phyloP scores from a whole-genome alignment of 2,888 invertebrate genomes.

The Lasiommata megera region DNA sequence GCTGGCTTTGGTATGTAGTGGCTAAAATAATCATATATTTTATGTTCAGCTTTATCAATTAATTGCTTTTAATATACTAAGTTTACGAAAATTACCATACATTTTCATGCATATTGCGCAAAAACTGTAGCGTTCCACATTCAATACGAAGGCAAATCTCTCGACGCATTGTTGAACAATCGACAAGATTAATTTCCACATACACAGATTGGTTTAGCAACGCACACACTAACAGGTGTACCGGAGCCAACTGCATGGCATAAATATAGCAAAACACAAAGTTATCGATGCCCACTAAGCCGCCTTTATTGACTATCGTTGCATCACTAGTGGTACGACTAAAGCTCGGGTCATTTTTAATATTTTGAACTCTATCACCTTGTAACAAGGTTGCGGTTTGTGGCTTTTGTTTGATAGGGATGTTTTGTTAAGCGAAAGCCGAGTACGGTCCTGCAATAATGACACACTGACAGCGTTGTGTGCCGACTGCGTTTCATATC shows the following conservation, averaged over 20 bases:
- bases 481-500: slow-evolving; percentile 60
- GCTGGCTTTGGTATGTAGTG: too few relatives aligned
- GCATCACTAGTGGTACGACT: slow-evolving; percentile 53
- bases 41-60: too few relatives aligned
- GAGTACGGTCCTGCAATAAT: slow-evolving; percentile 63
- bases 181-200: slow-evolving; percentile 34
- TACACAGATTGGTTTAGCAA: slow-evolving; percentile 21
- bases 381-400: slow-evolving; percentile 37
- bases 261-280: slow-evolving; percentile 74
- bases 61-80: too few relatives aligned
- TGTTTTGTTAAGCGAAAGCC: slow-evolving; percentile 48
- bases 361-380: slow-evolving; percentile 38
- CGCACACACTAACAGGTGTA: slow-evolving; percentile 56
- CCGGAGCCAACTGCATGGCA: slow-evolving; percentile 63
- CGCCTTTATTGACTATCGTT: slow-evolving; percentile 67
- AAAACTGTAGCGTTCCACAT: neutral
- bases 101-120: neutral
- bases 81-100: too few relatives aligned
- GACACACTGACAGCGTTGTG: slow-evolving; percentile 60
- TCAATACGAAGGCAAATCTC: slow-evolving; percentile 24
- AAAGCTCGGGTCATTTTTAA: slow-evolving; percentile 31
- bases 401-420: slow-evolving; percentile 22
- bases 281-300: slow-evolving; percentile 76
- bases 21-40: too few relatives aligned
- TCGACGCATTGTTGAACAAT: slow-evolving; percentile 21